These are phyloP conservation scores for Diaperis boleti DNA, from an alignment of 2,888 invertebrate species.

Conservation along the genomic window DNA sequence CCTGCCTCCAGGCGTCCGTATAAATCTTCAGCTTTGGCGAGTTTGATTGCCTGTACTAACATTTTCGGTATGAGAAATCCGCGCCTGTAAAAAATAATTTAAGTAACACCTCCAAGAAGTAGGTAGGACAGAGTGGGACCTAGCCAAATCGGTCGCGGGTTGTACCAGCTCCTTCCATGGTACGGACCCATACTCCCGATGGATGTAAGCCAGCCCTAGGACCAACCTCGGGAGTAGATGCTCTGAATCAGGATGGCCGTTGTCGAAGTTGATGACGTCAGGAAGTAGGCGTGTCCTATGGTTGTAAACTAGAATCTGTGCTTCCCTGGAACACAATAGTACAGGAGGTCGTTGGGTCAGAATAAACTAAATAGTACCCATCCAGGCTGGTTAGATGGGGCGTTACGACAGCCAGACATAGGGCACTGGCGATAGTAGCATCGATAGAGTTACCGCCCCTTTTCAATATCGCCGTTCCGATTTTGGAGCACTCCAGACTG, in stretches of 20 bases:
- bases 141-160: conserved; percentile 72
- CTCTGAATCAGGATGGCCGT: conserved; percentile 60
- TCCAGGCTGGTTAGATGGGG: conserved; percentile 82
- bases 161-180: conserved; percentile 72
- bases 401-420: conserved; percentile 80
- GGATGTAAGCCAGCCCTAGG: conserved; percentile 71
- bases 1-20: conserved; percentile 67
- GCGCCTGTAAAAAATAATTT: conserved; percentile 56
- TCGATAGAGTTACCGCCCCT: conserved; percentile 82
- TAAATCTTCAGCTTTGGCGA: conserved; percentile 61
- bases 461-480: conserved; percentile 77
- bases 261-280: conserved; percentile 71
- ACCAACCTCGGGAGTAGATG: conserved; percentile 71
- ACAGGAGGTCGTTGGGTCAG: conserved; percentile 51
- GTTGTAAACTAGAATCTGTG: conserved; percentile 79
- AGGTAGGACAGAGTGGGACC: conserved; percentile 55
- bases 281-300: conserved; percentile 71
- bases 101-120: not conserved
- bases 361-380: conserved; percentile 69
- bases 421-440: conserved; percentile 79
- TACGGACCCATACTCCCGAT: conserved; percentile 70
- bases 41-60: conserved; percentile 66
- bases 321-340: conserved; percentile 71
- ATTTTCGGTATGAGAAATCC: conserved; percentile 69
- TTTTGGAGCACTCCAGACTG: conserved; percentile 76